Evolutionary conservation across 2,888 invertebrate genomes (phyloP), one percentile per base, ranked within the genome.

Genomic region (Pterobdella sp.): DNA sequence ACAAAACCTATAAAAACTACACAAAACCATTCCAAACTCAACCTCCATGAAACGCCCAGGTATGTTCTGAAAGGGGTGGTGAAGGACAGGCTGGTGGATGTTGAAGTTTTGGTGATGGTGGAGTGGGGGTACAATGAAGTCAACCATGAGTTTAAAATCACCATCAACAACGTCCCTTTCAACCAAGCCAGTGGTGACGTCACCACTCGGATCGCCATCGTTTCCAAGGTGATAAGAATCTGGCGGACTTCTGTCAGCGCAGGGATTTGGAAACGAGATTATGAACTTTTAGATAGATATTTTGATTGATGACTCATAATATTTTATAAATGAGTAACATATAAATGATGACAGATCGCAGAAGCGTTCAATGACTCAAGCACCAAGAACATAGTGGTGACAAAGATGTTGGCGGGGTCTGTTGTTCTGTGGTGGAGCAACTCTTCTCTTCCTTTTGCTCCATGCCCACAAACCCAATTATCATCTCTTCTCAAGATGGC

Each of bases 61-160:
- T 93, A 91, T 84, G 87, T 88, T 72, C 85, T 95, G 22, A 88
- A 89, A 80, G 94, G 93, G 31, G 88, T 88, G 29, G 93, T 94
- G 84, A 89, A 88, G 79, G 88, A 89, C 79, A 91, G 91, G 63
- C 87, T 87, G 35, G 87, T 87, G 1, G 90, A 89, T 66, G 91
- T 91, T 72, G 87, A 87, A 0, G 85, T 94, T 2, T 83, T 84
- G 75, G 89, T 91, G 80, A 88, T 91, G 76, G 88, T 89, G 29
- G 91, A 92, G 0, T 52, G 68, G 7, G 34, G 69, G 7, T 74
- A 76, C 26, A 49, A 73, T 7, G 72, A 76, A 14, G 75, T 79
- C 29, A 81, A 76, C 72, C 82, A 82, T 74, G 80, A 82, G 75
- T 75, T 83, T n/a, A 78, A 78, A 42, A 76, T 82, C 72, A 79